Percentiles rank a stretch among this genome's conserved stretches.
Conservation (phyloP, 1,140 invertebrate species). For the Drosophila nebulosa region DNA sequence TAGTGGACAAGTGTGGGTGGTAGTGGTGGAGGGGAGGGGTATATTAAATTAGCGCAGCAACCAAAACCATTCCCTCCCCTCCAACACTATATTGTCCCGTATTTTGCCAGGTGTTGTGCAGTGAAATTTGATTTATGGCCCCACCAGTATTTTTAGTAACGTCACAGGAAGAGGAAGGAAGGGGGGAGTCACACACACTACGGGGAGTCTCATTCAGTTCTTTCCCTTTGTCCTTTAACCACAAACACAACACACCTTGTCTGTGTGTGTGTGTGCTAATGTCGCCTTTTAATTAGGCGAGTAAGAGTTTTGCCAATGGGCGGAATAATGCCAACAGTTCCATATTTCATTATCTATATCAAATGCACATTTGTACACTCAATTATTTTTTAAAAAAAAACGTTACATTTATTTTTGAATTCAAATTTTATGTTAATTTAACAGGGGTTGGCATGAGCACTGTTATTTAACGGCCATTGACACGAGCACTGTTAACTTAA, state of each 20-base stretch:
- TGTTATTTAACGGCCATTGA: no score
- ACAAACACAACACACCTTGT: neutral
- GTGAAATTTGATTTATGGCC: constrained; percentile 51
- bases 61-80: neutral
- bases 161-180: no score
- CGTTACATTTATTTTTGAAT: no score
- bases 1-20: constrained; percentile 14
- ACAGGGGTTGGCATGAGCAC: no score
- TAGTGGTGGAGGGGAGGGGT: neutral
- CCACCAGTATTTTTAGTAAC: constrained; percentile 49
- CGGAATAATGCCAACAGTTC: no score
- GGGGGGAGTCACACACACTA: no score
- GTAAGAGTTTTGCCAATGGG: neutral
- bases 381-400: no score
- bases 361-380: no score
- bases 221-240: neutral
- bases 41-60: constrained; percentile 46
- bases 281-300: neutral
- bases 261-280: constrained; percentile 11
- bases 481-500: no score
- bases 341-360: no score
- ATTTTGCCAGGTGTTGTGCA: constrained; percentile 43
- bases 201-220: neutral
- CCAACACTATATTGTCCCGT: neutral
- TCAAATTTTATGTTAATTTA: no score